Base-by-base conservation (phyloP, 2,888 invertebrate species). In the Oligia latruncula region DNA sequence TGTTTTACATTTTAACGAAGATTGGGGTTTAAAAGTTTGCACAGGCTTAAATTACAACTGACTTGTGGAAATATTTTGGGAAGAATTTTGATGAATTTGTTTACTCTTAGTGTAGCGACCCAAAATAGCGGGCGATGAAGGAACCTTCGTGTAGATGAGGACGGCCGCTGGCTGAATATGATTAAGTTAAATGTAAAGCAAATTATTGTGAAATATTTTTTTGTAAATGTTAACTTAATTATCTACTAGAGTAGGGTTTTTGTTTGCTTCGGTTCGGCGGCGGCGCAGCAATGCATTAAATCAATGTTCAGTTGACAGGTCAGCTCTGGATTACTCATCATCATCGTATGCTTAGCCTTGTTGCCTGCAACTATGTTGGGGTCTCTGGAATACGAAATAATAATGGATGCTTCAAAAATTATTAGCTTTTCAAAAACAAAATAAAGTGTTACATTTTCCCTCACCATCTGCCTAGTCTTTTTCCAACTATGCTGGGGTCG, bases 1-100 rank as follows among this genome's bases (percentile, higher is more conserved):
- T 80, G 81, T 80, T 84, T 80, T 82, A 85, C 80, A 82, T 87
- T 89, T 85, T 80, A 86, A 83, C 80, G 40, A 85, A 83, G 43
- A 84, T 78, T 85, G 68, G 55, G 78, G 67, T 79, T 80, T 80
- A 62, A 82, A 87, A 74, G 62, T 88, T 78, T 84, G 46, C 67
- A 23, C 11, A 40, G 1, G 49, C 23, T 68, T 67, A 67, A 74
- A 65, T 71, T 66, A 80, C 17, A 49, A 58, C 49, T 70, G 68
- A 29, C 52, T 74, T 70, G 35, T 65, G n/a, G 35, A 11, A 35
- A 74, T 62, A 46, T 64, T 65, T 35, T 49, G 8, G 40, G 1
- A 71, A 65, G 15, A 65, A 71, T 65, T 55, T 43, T n/a, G 43
- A 77, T 55, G 5, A 55, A 55, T 80, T 80, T 52, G 15, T 80